Conservation (phyloP, 1,140 invertebrate species). For the Megalopta genalis region DNA sequence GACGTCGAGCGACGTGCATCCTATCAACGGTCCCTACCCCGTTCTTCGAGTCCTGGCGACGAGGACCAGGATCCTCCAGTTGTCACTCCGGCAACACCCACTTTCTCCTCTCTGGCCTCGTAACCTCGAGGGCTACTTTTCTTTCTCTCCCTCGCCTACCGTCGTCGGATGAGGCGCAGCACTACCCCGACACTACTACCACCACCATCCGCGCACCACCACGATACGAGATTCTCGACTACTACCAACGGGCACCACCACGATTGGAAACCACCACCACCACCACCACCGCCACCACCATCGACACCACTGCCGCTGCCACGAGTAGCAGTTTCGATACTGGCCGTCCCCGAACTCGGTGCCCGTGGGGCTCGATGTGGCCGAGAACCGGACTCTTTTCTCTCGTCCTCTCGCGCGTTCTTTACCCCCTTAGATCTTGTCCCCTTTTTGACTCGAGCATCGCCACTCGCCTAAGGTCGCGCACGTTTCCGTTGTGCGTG, state of each 20-base stretch:
- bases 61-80: constrained; percentile 40
- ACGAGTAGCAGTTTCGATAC: constrained; percentile 13
- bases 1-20: constrained; percentile 50
- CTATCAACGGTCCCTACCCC: constrained; percentile 29
- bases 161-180: constrained; percentile 48
- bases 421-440: too few species aligned
- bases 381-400: neutral
- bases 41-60: constrained; percentile 21
- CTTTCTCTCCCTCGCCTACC: constrained; percentile 47
- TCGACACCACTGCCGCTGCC: neutral
- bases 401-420: neutral
- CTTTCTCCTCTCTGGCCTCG: constrained; percentile 67
- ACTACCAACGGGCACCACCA: constrained; percentile 27
- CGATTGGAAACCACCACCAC: constrained; percentile 28
- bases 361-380: constrained; percentile 17
- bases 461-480: neutral
- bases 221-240: constrained; percentile 22
- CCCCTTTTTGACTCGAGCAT: neutral
- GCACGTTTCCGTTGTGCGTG: too few species aligned
- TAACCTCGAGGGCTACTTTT: constrained; percentile 65
- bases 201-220: constrained; percentile 6
- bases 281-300: constrained; percentile 11
- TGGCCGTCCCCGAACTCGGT: neutral
- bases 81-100: constrained; percentile 65
- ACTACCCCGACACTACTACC: constrained; percentile 40